phyloP scores from a whole-genome alignment of 1,140 invertebrate species.

The Halictus rubicundus region DNA sequence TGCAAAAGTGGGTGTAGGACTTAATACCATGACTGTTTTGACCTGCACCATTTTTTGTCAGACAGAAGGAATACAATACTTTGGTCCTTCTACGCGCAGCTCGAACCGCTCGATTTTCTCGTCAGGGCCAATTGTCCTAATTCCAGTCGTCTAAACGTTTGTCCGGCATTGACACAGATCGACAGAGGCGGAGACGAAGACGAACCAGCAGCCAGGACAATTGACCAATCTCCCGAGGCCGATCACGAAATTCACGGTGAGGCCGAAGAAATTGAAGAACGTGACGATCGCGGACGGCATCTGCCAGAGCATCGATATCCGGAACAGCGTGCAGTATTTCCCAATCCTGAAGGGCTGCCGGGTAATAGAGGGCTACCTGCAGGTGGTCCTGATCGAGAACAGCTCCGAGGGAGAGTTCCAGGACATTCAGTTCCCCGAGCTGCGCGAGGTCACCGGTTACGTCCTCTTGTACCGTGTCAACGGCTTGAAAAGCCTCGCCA shows the following conservation, averaged over 20 bases:
- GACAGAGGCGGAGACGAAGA: constrained; percentile 39
- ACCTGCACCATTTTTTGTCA: too few relatives aligned
- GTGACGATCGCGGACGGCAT: constrained; percentile 71
- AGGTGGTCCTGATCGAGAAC: constrained; percentile 84
- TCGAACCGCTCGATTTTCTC: too few relatives aligned
- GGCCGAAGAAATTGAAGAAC: constrained; percentile 34
- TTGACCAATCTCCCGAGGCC: constrained; percentile 47
- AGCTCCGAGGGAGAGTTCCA: constrained; percentile 77
- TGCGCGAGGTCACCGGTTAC: constrained; percentile 86
- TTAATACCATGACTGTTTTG: too few relatives aligned
- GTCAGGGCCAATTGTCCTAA: neutral
- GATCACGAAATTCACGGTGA: constrained; percentile 42
- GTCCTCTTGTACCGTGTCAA: constrained; percentile 85
- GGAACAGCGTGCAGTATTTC: constrained; percentile 80
- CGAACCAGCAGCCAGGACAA: constrained; percentile 41
- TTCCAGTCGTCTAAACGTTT: neutral
- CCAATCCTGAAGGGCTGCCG: constrained; percentile 81
- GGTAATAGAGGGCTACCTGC: constrained; percentile 86
- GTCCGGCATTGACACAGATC: constrained; percentile 27
- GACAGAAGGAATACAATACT: neutral
- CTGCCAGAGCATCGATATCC: constrained; percentile 80
- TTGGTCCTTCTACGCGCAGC: neutral
- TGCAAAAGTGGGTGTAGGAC: too few relatives aligned
- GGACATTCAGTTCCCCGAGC: constrained; percentile 82
- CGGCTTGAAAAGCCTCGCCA: constrained; percentile 78